Evolutionary conservation across 2,797 vertebrate species (phyloP).

Genomic region (Cichlasoma orientale): DNA sequence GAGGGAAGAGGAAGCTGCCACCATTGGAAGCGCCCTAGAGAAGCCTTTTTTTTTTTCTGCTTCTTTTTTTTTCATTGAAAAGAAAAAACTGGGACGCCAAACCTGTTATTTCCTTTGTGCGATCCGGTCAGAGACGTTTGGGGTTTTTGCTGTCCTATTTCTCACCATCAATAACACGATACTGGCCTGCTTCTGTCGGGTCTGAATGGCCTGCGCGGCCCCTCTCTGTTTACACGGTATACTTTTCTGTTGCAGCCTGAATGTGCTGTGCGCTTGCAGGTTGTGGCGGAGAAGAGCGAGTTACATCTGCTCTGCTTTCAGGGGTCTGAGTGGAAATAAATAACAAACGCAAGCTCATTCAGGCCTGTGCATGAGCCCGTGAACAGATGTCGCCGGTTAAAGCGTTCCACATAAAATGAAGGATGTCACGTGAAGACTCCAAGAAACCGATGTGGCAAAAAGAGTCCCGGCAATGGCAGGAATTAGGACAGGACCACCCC

Average conservation of each 20-base stretch:
- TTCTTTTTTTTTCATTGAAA: constrained; percentile 28
- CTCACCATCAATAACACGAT: constrained; percentile 52
- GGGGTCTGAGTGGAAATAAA: neutral
- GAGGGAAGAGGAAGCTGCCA: constrained; percentile 46
- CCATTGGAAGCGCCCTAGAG: constrained; percentile 60
- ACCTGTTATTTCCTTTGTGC: constrained; percentile 69
- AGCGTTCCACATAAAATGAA: neutral
- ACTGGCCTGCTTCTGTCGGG: constrained; percentile 67
- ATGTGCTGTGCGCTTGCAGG: neutral
- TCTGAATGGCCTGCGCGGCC: constrained; percentile 26
- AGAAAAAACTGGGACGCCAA: constrained; percentile 67
- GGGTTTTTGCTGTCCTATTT: constrained; percentile 68
- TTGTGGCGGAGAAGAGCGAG: neutral
- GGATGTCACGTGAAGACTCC: neutral
- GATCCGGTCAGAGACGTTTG: constrained; percentile 48
- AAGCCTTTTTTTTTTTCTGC: constrained; percentile 18
- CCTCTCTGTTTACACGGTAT: constrained; percentile 36
- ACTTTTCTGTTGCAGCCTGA: constrained; percentile 9
- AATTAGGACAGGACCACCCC: neutral
- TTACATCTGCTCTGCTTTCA: constrained; percentile 37
- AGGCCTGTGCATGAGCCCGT: neutral
- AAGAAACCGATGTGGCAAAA: neutral
- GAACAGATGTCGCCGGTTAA: neutral
- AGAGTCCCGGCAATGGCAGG: neutral
- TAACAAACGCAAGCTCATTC: neutral